Percentiles rank a stretch among this genome's conserved stretches.
phyloP scores from a whole-genome alignment of 2,113 vertebrate species.

The Pseudorectes ferrugineus region DNA sequence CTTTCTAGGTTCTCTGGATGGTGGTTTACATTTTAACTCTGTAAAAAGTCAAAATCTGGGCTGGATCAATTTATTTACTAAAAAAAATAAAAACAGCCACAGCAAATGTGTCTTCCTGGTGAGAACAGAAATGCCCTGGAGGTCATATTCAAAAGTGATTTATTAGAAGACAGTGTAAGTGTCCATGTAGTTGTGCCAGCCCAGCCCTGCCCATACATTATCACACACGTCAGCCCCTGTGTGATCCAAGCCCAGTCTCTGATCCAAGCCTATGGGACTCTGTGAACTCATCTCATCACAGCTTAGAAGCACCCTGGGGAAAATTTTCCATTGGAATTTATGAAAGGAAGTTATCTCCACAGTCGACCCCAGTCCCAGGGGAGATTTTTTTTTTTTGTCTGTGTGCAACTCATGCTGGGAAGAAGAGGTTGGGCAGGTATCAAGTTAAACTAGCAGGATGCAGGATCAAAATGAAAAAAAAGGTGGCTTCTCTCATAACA shows the following conservation, averaged over 20 bases:
- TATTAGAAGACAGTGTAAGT: not conserved
- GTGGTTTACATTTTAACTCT: not conserved
- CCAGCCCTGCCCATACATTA: not conserved
- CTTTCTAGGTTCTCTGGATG: not conserved
- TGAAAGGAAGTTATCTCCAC: not conserved
- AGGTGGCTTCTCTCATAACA: not conserved
- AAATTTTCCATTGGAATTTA: not conserved
- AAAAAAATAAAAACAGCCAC: not conserved
- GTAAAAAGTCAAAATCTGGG: conserved; percentile 10
- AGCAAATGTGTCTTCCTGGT: not conserved
- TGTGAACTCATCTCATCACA: not conserved
- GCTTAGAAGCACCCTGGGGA: not conserved
- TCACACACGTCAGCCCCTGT: not conserved
- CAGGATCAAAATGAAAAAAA: not conserved
- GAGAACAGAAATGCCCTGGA: not conserved
- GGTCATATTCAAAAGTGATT: not conserved
- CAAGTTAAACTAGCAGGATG: not conserved
- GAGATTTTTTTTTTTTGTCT: not conserved
- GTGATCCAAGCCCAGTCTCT: not conserved
- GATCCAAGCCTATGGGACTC: not conserved
- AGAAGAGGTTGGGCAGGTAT: not conserved
- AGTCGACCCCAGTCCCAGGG: not conserved
- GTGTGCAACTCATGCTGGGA: not conserved
- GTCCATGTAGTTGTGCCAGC: not conserved
- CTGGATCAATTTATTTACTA: not conserved